These are phyloP conservation scores for Apamea anceps DNA, from an alignment of 2,888 invertebrate species.

Conservation along the genomic window DNA sequence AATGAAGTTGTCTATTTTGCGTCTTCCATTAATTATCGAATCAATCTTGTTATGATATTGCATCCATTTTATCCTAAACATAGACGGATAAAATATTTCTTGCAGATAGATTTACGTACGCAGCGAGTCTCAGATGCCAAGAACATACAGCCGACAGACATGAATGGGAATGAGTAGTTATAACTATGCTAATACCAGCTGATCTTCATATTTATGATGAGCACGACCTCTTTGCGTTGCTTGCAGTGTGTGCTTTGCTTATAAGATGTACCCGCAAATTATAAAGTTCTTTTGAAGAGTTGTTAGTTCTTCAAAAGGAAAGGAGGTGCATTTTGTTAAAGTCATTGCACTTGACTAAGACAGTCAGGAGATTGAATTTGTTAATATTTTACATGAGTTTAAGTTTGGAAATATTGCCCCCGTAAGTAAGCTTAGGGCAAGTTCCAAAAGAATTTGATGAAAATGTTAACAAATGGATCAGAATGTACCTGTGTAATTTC, in stretches of 20 bases:
- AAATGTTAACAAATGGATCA: neutral
- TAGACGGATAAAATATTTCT: neutral
- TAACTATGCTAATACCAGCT: slow-evolving; percentile 33
- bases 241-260: slow-evolving; percentile 20
- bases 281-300: neutral
- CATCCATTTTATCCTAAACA: neutral
- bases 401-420: neutral
- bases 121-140: neutral
- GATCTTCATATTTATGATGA: slow-evolving; percentile 31
- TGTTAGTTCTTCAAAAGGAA: too few relatives aligned
- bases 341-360: too few relatives aligned
- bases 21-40: neutral
- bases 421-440: neutral
- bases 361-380: neutral
- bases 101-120: neutral
- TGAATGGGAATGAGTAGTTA: slow-evolving; percentile 35
- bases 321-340: neutral
- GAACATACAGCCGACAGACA: neutral
- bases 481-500: neutral
- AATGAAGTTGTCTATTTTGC: neutral
- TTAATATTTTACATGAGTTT: neutral
- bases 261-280: neutral
- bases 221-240: neutral
- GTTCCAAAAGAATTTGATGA: neutral
- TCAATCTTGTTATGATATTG: neutral